These are phyloP conservation scores for Hypercompe scribonia DNA, from an alignment of 2,888 invertebrate species.

Conservation along the genomic window DNA sequence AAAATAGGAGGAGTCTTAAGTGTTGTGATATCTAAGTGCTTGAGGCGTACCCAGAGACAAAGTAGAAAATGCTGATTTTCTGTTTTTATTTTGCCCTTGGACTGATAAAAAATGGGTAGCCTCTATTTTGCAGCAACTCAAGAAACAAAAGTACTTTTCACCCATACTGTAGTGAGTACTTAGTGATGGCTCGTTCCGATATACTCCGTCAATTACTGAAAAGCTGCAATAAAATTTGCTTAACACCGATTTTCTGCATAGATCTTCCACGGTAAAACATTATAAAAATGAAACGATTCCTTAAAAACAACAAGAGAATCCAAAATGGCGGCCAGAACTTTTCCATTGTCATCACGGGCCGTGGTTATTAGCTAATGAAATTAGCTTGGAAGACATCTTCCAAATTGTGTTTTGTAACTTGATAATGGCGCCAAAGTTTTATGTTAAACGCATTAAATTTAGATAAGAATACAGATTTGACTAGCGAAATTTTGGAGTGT, in stretches of 20 bases:
- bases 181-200: no score
- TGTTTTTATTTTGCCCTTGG: no score
- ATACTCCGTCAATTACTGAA: no score
- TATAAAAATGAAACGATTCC: neutral
- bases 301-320: slow-evolving; percentile 1
- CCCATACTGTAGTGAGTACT: no score
- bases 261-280: neutral
- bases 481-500: neutral
- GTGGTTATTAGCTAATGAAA: slow-evolving; percentile 50
- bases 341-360: slow-evolving; percentile 21
- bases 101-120: neutral
- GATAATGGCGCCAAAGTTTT: slow-evolving; percentile 44
- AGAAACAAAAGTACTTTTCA: neutral
- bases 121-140: neutral
- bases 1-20: no score
- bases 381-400: slow-evolving; percentile 40
- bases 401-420: slow-evolving; percentile 46
- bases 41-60: no score
- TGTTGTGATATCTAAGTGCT: no score
- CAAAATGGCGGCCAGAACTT: slow-evolving; percentile 7
- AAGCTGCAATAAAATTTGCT: no score
- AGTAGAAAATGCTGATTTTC: no score
- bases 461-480: slow-evolving; percentile 28
- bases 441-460: slow-evolving; percentile 43
- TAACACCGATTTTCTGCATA: no score